These are phyloP conservation scores for Bombus cullumanus DNA, from an alignment of 1,140 invertebrate species.

Conservation along the genomic window DNA sequence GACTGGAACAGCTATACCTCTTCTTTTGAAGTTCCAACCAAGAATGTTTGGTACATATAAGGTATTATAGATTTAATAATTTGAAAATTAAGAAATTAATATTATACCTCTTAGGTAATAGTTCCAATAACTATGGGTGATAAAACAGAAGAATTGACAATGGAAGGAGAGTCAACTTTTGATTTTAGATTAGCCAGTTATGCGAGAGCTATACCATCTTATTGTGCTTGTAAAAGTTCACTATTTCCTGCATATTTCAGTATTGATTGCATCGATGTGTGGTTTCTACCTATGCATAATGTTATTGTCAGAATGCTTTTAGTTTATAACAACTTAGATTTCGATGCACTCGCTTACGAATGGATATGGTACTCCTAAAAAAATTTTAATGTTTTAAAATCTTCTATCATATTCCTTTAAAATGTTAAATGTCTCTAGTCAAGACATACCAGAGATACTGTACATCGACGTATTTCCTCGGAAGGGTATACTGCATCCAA, in stretches of 20 bases:
- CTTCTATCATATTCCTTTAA: not conserved
- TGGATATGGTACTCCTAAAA: slow-evolving; percentile 68
- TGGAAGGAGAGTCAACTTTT: slow-evolving; percentile 61
- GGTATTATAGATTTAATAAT: slow-evolving; percentile 49
- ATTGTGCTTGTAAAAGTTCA: slow-evolving; percentile 14
- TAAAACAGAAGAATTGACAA: slow-evolving; percentile 48
- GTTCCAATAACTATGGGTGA: slow-evolving; percentile 64
- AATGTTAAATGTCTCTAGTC: slow-evolving; percentile 43
- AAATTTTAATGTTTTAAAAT: not conserved
- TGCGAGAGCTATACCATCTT: slow-evolving; percentile 20
- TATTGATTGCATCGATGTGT: slow-evolving; percentile 56
- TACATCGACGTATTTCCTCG: slow-evolving; percentile 62
- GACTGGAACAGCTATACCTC: slow-evolving; percentile 36
- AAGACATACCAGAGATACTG: slow-evolving; percentile 58
- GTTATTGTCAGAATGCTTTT: slow-evolving; percentile 66
- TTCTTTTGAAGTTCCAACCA: slow-evolving; percentile 73
- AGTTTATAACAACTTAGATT: slow-evolving; percentile 67
- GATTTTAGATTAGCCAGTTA: not conserved
- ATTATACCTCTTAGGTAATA: slow-evolving; percentile 53
- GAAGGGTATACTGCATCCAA: slow-evolving; percentile 69
- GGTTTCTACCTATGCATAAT: slow-evolving; percentile 42
- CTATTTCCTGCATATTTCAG: slow-evolving; percentile 71
- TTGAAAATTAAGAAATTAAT: slow-evolving; percentile 10
- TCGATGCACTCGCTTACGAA: slow-evolving; percentile 67
- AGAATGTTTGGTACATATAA: slow-evolving; percentile 64